Base-by-base conservation (phyloP, 1,140 invertebrate genomes). In the Brachionus asplanchnoidis region DNA sequence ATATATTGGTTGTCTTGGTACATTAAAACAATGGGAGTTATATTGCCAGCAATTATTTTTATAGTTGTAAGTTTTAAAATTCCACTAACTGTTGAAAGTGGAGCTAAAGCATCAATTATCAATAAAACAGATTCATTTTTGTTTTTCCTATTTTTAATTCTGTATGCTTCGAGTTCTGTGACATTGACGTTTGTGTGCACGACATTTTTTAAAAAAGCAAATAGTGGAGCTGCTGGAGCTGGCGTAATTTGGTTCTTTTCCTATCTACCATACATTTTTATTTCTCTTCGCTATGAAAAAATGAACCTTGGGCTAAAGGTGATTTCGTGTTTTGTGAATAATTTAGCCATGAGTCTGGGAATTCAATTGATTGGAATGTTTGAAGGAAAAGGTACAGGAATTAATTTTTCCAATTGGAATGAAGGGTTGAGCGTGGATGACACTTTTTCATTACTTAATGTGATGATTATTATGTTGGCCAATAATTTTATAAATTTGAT, bases 1-100 rank as follows among this genome's bases (percentile, higher is more conserved):
- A 86, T 95, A 28, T 94, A 95, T 87, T 95, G 94, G 94, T 88
- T 92, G 2, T 94, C 94, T 1, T 95, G 94, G 94, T 95, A 94
- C 87, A 89, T 93, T 23, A 94, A 94, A 86, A 92, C 93, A 75
- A 93, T 94, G 86, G 88, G 93, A 2, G 93, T 94, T 86, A 88
- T 95, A 1, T 85, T 93, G 1, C 91, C 94, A 85, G 92, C 91
- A 1, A 88, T 91, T 7, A 86, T 90, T 14, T 87, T 93, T 12
- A 89, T 92, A 80, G 91, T 91, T 5, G 79, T 92, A 14, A 86
- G 91, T 12, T 85, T 89, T 78, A 87, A 87, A 70, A 86, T 88
- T 36, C 82, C 46, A n/a, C 26, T 87, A 23, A n/a, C 40, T 56
- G 36, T 85, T n/a, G 36, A 53, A 26, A 56, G 23, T 11, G 85